These are phyloP conservation scores for Plagodis pulveraria DNA, from an alignment of 2,888 invertebrate genomes.

Conservation along the genomic window DNA sequence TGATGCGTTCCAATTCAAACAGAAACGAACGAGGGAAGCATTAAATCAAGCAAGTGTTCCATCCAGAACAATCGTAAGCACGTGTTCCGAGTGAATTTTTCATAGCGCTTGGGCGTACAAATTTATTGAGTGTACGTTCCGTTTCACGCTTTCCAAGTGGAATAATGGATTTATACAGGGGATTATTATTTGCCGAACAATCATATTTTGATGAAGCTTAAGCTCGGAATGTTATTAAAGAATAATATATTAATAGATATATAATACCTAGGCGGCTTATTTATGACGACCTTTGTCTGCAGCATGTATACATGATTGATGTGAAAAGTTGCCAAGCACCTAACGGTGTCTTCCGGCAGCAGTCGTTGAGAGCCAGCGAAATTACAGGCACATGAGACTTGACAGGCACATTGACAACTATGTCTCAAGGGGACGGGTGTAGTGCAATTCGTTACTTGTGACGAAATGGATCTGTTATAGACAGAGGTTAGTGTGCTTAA, in stretches of 20 bases:
- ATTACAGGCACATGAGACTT: too few relatives aligned
- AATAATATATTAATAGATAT: neutral
- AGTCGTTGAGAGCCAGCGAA: too few relatives aligned
- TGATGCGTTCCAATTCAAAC: conserved; percentile 2
- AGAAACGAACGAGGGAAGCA: neutral
- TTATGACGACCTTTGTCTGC: too few relatives aligned
- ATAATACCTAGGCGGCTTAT: too few relatives aligned
- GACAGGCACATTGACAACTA: too few relatives aligned
- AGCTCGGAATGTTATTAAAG: neutral
- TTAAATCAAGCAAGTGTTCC: conserved; percentile 15
- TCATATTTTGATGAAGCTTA: neutral
- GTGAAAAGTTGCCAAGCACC: too few relatives aligned
- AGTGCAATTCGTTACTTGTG: too few relatives aligned
- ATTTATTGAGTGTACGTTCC: conserved; percentile 4
- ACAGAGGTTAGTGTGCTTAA: too few relatives aligned
- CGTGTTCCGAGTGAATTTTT: conserved; percentile 12
- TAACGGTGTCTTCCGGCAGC: too few relatives aligned
- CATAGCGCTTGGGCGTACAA: conserved; percentile 5
- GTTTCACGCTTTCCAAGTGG: neutral
- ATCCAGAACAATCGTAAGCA: conserved; percentile 12
- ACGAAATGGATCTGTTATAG: too few relatives aligned
- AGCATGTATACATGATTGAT: too few relatives aligned
- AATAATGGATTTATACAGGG: neutral
- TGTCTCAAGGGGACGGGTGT: too few relatives aligned
- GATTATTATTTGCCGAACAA: neutral